Evolutionary conservation across 2,888 invertebrate genomes (phyloP).

Genomic region (Eupsilia transversa): DNA sequence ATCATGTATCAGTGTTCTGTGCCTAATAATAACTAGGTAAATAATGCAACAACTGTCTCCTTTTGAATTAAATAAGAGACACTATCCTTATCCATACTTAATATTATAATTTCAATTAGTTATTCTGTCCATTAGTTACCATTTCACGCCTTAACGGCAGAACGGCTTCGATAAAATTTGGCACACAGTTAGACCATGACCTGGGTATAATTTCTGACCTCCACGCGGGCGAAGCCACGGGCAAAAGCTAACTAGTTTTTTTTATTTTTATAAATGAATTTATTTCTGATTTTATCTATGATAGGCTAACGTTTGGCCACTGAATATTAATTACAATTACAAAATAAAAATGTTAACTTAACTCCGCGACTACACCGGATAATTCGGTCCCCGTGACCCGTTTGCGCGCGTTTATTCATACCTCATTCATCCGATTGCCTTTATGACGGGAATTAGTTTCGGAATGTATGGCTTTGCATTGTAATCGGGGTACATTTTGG

Average conservation of each 20-base stretch:
- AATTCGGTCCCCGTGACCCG: constrained; percentile 50
- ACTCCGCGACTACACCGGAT: constrained; percentile 38
- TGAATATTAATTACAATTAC: background rate
- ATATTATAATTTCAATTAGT: background rate
- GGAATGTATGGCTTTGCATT: constrained; percentile 61
- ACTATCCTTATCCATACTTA: background rate
- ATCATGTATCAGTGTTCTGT: background rate
- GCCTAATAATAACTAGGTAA: background rate
- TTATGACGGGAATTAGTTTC: constrained; percentile 64
- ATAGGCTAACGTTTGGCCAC: too few relatives aligned
- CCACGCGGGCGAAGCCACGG: background rate
- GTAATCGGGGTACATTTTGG: constrained; percentile 38
- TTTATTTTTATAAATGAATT: background rate
- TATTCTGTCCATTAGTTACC: background rate
- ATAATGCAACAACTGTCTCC: background rate
- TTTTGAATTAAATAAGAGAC: background rate
- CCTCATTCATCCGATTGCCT: constrained; percentile 56
- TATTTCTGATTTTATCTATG: background rate
- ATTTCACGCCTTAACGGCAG: background rate
- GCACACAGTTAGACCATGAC: background rate
- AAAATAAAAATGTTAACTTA: background rate
- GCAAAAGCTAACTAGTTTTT: background rate
- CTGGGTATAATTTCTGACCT: background rate
- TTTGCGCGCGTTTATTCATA: constrained; percentile 51
- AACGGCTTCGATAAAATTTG: background rate